These are phyloP conservation scores for Pseudopipra pipra DNA, from an alignment of 2,113 vertebrate species.

Conservation along the genomic window DNA sequence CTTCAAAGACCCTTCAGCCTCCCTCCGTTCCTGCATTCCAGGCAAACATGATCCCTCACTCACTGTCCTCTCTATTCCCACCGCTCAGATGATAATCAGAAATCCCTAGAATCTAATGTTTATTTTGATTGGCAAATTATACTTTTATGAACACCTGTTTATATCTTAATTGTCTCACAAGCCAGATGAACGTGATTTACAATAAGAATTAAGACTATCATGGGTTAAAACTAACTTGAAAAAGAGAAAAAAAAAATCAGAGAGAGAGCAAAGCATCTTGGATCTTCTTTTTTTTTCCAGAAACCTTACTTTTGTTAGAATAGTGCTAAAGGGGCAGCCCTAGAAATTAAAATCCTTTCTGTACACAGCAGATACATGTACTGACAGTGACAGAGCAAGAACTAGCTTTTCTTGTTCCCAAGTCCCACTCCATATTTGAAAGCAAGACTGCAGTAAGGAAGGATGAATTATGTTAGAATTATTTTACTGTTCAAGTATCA, in stretches of 20 bases:
- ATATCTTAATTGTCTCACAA: not conserved
- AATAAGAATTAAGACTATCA: not conserved
- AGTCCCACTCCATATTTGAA: not conserved
- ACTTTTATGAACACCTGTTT: constrained; percentile 31
- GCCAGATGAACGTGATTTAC: not conserved
- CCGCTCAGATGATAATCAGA: not conserved
- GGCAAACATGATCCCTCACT: not conserved
- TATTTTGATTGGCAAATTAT: constrained; percentile 24
- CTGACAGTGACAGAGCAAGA: not conserved
- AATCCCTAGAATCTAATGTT: constrained; percentile 1
- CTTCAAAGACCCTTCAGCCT: constrained; percentile 4
- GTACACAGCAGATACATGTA: not conserved
- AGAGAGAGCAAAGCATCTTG: not conserved
- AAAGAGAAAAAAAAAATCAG: not conserved
- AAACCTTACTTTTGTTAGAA: not conserved
- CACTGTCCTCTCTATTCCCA: not conserved
- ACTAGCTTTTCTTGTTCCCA: not conserved
- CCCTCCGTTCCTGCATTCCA: not conserved
- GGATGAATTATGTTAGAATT: not conserved
- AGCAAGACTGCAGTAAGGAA: not conserved
- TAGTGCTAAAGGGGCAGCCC: not conserved
- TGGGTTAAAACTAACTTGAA: not conserved
- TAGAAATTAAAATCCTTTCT: not conserved
- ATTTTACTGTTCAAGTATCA: not conserved
- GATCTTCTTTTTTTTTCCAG: not conserved